Evolutionary conservation across 1,140 invertebrate species (phyloP).

Genomic region (Chionoecetes opilio): DNA sequence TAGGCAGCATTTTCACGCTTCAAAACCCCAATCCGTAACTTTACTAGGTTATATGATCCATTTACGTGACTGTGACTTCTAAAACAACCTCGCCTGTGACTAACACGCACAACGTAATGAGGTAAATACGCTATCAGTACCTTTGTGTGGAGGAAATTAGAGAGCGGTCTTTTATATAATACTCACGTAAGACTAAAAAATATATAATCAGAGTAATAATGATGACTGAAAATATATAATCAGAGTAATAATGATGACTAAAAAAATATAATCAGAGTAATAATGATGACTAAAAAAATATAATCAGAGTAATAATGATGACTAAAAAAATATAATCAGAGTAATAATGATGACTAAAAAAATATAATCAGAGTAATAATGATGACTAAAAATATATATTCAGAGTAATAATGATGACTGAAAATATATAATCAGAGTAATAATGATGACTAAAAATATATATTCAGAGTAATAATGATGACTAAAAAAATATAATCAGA

Average conservation of each 20-base stretch:
- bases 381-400: background rate
- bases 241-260: background rate
- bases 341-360: background rate
- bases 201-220: background rate
- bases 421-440: background rate
- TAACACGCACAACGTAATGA: no score
- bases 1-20: no score
- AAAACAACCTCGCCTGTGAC: no score
- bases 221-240: constrained; percentile 5
- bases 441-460: constrained; percentile 20
- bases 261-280: background rate
- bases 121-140: no score
- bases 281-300: constrained; percentile 18
- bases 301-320: background rate
- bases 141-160: no score
- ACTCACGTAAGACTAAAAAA: no score
- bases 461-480: background rate
- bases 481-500: no score
- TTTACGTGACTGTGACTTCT: no score
- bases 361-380: background rate
- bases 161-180: no score
- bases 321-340: no score
- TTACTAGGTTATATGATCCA: no score
- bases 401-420: background rate
- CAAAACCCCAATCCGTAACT: no score